Evolutionary conservation across 2,797 vertebrate species (phyloP).

Genomic region (Sylvilagus floridanus): DNA sequence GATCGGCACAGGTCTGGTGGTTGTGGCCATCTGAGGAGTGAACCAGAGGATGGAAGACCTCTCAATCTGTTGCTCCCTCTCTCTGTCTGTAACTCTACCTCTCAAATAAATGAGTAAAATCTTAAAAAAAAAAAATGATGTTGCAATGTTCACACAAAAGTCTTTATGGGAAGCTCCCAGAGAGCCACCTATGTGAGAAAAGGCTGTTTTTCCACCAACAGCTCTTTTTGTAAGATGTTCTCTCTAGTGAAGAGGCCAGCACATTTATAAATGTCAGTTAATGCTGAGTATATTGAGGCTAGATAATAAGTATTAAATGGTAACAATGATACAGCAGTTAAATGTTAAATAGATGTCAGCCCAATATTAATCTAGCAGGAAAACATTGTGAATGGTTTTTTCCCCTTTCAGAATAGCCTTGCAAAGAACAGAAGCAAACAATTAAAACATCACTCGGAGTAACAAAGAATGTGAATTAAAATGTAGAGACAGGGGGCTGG

Average conservation of each 20-base stretch:
- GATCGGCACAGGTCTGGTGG: no score
- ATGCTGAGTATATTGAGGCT: not conserved
- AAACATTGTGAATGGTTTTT: not conserved
- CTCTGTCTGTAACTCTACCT: no score
- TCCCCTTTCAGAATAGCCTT: slow-evolving; percentile 7
- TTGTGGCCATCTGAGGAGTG: no score
- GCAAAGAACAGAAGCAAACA: slow-evolving; percentile 13
- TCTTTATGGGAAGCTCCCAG: not conserved
- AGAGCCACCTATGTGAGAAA: not conserved
- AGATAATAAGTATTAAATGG: slow-evolving; percentile 18
- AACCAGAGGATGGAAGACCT: no score
- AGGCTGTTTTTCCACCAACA: not conserved
- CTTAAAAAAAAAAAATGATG: no score
- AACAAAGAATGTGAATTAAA: slow-evolving; percentile 6
- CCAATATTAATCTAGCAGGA: not conserved
- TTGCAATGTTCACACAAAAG: not conserved
- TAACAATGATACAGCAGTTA: slow-evolving; percentile 17
- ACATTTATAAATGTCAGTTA: not conserved
- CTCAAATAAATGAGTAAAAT: no score
- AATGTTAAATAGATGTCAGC: slow-evolving; percentile 1
- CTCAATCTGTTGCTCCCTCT: no score
- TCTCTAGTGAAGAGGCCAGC: not conserved
- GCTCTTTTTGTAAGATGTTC: not conserved
- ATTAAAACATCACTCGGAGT: not conserved
- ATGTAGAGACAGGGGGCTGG: not conserved